These are phyloP conservation scores for Drosophila melanogaster DNA, from an alignment of 1,140 invertebrate genomes.

Conservation along the genomic window Release_6_plus_ISO1_MT NT_037436.4:19519001-19519500, in stretches of 20 bases:
- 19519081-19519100: no score
- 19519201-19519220: no score
- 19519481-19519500: constrained; percentile 54
- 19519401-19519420: constrained; percentile 33
- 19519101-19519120: no score
- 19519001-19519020: no score
- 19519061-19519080: no score
- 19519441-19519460: constrained; percentile 25
- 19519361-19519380: constrained; percentile 4
- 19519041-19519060: no score
- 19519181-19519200: no score
- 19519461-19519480: constrained; percentile 47
- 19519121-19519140: no score
- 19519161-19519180: no score
- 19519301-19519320: constrained; percentile 8
- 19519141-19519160: no score
- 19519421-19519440: constrained; percentile 43
- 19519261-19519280: neutral
- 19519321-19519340: constrained; percentile 9
- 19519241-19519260: neutral
- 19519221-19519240: neutral
- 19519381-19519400: constrained; percentile 16
- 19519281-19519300: neutral
- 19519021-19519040: no score
- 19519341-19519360: constrained; percentile 17